Evolutionary conservation across 2,888 invertebrate genomes (phyloP).

Genomic region (Melanchra persicariae): DNA sequence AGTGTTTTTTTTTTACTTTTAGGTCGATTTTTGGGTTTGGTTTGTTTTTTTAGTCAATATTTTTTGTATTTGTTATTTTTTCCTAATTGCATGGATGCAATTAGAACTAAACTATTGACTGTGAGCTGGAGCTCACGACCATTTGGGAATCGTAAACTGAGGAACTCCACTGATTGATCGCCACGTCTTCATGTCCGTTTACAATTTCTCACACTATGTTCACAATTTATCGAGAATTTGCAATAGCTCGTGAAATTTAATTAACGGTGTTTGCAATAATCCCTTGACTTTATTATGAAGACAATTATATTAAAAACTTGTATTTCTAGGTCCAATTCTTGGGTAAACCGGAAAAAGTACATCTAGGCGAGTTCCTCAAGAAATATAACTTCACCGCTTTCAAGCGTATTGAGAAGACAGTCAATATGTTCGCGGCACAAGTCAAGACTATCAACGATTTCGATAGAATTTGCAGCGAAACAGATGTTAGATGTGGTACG

Average conservation of each 20-base stretch:
- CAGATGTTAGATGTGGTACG: constrained; percentile 75
- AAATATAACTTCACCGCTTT: constrained; percentile 74
- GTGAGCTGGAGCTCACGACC: too few relatives aligned
- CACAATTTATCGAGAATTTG: not conserved
- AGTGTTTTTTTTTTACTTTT: too few relatives aligned
- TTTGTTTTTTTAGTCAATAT: too few relatives aligned
- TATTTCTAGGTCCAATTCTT: constrained; percentile 74
- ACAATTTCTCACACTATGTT: too few relatives aligned
- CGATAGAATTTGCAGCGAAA: constrained; percentile 71
- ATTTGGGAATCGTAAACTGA: too few relatives aligned
- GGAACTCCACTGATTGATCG: too few relatives aligned
- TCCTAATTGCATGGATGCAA: too few relatives aligned
- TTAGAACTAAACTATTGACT: too few relatives aligned
- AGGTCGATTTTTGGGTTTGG: too few relatives aligned
- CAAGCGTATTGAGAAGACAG: constrained; percentile 68
- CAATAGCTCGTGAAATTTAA: not conserved
- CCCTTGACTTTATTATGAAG: too few relatives aligned
- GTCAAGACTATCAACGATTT: constrained; percentile 73
- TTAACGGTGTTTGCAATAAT: not conserved
- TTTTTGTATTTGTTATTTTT: too few relatives aligned
- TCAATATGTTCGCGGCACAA: constrained; percentile 73
- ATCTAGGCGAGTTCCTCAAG: constrained; percentile 72
- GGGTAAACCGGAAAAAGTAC: constrained; percentile 71
- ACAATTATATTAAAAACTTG: not conserved
- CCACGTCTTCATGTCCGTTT: too few relatives aligned